Evolutionary conservation across 1,140 invertebrate genomes (phyloP).

Genomic region (Liolophura sinensis): DNA sequence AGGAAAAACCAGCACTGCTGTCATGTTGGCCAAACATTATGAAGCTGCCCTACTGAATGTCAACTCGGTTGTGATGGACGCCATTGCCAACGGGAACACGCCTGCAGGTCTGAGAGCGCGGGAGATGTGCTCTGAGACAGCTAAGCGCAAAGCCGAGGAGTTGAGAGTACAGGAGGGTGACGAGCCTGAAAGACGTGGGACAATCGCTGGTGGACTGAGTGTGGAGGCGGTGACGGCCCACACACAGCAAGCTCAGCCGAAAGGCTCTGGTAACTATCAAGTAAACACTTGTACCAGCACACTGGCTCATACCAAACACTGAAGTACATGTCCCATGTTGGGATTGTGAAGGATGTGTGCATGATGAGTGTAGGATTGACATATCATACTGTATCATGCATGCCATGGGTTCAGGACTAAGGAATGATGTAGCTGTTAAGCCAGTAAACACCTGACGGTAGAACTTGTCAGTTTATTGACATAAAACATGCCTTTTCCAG

Average conservation of each 20-base stretch:
- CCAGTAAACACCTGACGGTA: too few relatives aligned
- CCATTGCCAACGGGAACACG: conserved; percentile 55
- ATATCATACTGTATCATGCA: too few relatives aligned
- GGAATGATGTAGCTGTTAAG: too few relatives aligned
- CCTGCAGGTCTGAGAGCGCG: conserved; percentile 47
- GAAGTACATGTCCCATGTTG: too few relatives aligned
- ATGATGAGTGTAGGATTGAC: too few relatives aligned
- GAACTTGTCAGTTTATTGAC: too few relatives aligned
- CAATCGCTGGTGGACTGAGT: conserved; percentile 46
- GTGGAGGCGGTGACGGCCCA: conserved; percentile 56
- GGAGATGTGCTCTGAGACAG: conserved; percentile 55
- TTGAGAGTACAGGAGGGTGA: conserved; percentile 39
- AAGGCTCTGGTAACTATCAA: background rate
- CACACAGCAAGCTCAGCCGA: conserved; percentile 38
- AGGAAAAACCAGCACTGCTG: conserved; percentile 53
- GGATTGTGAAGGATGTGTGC: too few relatives aligned
- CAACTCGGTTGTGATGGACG: conserved; percentile 55
- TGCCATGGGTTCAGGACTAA: too few relatives aligned
- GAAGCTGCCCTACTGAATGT: conserved; percentile 55
- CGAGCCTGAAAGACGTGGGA: conserved; percentile 43
- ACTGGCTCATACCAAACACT: too few relatives aligned
- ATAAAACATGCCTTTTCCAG: too few relatives aligned
- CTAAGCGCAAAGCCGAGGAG: conserved; percentile 49
- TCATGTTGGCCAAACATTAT: conserved; percentile 54
- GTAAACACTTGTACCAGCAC: background rate